Base-by-base conservation (phyloP, 2,888 invertebrate species). In the Odontocolon sp. region DNA sequence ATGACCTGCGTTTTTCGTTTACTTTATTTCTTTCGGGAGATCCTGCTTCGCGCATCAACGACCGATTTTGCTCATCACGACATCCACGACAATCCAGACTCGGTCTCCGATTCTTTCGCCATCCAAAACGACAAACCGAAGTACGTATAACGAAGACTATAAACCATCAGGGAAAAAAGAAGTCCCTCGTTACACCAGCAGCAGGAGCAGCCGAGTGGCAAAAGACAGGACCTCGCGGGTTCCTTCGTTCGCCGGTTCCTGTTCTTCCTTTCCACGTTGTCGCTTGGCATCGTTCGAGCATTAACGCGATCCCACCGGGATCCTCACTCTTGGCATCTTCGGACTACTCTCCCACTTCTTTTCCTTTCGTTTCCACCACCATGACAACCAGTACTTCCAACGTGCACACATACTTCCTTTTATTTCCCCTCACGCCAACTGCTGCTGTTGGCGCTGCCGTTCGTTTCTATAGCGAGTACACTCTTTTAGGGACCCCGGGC, bases 401-500 rank as follows among this genome's bases (percentile, higher is more conserved):
- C 72, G 61, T 77, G 71, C 61, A 66, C 52, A 66, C 56, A 56
- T 64, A 61, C 45, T 61, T 54, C 50, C 50, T 68, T 72, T 72
- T 72, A 72, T 72, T 68, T 68, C 57, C 31, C 50, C 68, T 47
- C 50, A 50, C 52, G 40, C 56, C 61, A 56, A 68, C 74, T 64
- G 63, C 57, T 63, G 74, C 54, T 23, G 40, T 52, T 38, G 57
- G 9, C 14, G 57, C 47, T 47, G 68, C 26, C 23, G 54, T 38
- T 28, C 18, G 47, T 14, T 67, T 54, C 56, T 40, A 21, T 70
- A 52, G 54, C 59, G 36, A 21, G 45, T 57, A 61, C 67, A 72
- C 72, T 68, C 72, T 77, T 77, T 77, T 77, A 77, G 72, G 77
- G 71, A 64, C 50, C 68, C 42, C 63, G 77, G 63, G 23, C 63